Evolutionary conservation across 2,888 invertebrate species (phyloP), one percentile per base, ranked within the genome.

Genomic region (Liopterus haemorrhoidalis): DNA sequence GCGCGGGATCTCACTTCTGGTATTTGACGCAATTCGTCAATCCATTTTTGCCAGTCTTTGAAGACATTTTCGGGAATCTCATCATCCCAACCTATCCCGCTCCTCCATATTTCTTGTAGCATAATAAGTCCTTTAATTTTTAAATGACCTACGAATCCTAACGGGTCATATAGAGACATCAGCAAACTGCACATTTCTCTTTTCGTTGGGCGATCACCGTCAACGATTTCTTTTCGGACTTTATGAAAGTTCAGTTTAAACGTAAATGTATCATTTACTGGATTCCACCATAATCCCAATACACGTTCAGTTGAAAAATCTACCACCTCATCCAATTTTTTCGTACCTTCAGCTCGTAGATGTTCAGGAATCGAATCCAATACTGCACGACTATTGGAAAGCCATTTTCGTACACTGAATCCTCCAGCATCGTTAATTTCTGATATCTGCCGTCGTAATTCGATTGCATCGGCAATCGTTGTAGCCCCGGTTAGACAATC

Each of bases 231-330:
- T 35, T 40, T 36, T n/a, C 37, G 38, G 12, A 47, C 40, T 49
- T 52, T 49, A 14, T 48, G 21, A 19, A 37, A 41, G 3, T 22
- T 9, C 11, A 37, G 21, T 19, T 25, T 21, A 30, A 25, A 43
- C 33, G 18, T n/a, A 24, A 43, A 42, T 11, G n/a, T 22, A 18
- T 35, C 36, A 32, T 33, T 18, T 22, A 28, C 40, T 44, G 25
- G 25, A 12, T 33, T 28, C 47, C 46, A 48, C 46, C 41, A 48
- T 31, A 50, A 35, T 5, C 46, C 50, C 8, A 49, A 36, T 15
- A 46, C 38, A 12, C 35, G 45, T 31, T 50, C 42, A 3, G 3
- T 21, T 21, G 5, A 8, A n/a, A n/a, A n/a, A n/a, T n/a, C n/a
- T n/a, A n/a, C n/a, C n/a, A n/a, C n/a, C n/a, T n/a, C n/a, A n/a